A percentile compares a stretch with the other conserved stretches of the same genome.
Evolutionary conservation across 2,797 vertebrate genomes (phyloP).

Genomic region (Kryptolebias ocellatus): DNA sequence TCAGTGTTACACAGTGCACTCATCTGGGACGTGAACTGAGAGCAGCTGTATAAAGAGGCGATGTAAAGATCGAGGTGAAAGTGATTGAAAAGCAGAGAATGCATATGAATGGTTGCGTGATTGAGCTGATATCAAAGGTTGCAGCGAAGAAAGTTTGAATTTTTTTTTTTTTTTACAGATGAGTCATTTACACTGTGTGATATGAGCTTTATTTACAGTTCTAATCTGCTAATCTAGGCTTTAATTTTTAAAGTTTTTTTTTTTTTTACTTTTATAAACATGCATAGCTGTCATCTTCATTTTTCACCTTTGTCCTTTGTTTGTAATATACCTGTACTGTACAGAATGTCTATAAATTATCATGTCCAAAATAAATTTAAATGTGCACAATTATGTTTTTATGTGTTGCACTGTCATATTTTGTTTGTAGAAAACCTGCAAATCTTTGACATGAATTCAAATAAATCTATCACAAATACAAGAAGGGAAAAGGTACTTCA

Average conservation of each 20-base stretch:
- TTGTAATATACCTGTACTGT: conserved; percentile 79
- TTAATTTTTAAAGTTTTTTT: conserved; percentile 21
- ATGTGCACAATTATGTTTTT: conserved; percentile 56
- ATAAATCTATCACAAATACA: conserved; percentile 45
- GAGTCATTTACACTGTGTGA: conserved; percentile 54
- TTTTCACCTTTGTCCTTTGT: conserved; percentile 65
- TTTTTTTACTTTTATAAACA: conserved; percentile 65
- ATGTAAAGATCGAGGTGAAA: conserved; percentile 5
- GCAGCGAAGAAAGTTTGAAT: conserved; percentile 18
- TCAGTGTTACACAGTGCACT: conserved; percentile 65
- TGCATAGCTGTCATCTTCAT: conserved; percentile 54
- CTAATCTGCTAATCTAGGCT: conserved; percentile 41
- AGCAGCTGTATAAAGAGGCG: conserved; percentile 30
- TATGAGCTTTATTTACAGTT: conserved; percentile 55
- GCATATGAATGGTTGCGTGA: conserved; percentile 27
- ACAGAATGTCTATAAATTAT: conserved; percentile 76
- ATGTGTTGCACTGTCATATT: conserved; percentile 39
- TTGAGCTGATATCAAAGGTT: conserved; percentile 22
- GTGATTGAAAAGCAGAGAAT: conserved; percentile 9
- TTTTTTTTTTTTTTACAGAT: conserved; percentile 22
- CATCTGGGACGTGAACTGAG: conserved; percentile 29
- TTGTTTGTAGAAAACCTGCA: conserved; percentile 3
- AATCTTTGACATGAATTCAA: neutral
- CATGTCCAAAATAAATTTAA: conserved; percentile 79
- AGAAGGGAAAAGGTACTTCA: conserved; percentile 68